These are phyloP conservation scores for Octopus bimaculoides DNA, from an alignment of 1,140 invertebrate species.

Conservation along the genomic window DNA sequence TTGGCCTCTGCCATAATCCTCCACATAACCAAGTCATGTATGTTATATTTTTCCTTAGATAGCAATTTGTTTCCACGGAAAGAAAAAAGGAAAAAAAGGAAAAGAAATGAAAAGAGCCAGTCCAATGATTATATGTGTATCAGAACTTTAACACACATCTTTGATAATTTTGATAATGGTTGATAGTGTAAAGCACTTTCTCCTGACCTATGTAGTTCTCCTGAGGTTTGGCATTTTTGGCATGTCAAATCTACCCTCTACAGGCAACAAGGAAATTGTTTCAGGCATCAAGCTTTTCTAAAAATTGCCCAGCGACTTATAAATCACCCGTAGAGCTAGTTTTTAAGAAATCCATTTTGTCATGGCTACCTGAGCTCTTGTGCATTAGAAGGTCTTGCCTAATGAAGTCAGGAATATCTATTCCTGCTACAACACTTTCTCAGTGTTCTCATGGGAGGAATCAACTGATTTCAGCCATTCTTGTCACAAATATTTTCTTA, in stretches of 20 bases:
- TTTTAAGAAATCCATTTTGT: constrained; percentile 15
- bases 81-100: too few species aligned
- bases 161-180: background rate
- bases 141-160: background rate
- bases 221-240: constrained; percentile 19
- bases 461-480: constrained; percentile 14
- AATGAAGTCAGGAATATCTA: constrained; percentile 15
- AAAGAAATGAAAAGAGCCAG: too few species aligned
- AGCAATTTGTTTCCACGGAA: constrained; percentile 19
- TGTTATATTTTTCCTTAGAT: constrained; percentile 59
- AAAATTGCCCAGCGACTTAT: constrained; percentile 11
- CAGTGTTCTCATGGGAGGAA: constrained; percentile 3
- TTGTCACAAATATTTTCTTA: constrained; percentile 12
- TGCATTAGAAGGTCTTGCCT: background rate
- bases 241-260: constrained; percentile 7
- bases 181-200: background rate
- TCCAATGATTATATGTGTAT: too few species aligned
- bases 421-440: background rate
- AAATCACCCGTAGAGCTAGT: constrained; percentile 3
- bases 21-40: constrained; percentile 58
- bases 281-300: background rate
- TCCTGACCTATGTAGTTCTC: constrained; percentile 23
- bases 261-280: constrained; percentile 11
- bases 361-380: constrained; percentile 11
- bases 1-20: too few species aligned